A percentile compares a stretch with the other conserved stretches of the same genome.
Evolutionary conservation across 2,797 vertebrate species (phyloP).

Genomic region (Hafferia zeledoni): DNA sequence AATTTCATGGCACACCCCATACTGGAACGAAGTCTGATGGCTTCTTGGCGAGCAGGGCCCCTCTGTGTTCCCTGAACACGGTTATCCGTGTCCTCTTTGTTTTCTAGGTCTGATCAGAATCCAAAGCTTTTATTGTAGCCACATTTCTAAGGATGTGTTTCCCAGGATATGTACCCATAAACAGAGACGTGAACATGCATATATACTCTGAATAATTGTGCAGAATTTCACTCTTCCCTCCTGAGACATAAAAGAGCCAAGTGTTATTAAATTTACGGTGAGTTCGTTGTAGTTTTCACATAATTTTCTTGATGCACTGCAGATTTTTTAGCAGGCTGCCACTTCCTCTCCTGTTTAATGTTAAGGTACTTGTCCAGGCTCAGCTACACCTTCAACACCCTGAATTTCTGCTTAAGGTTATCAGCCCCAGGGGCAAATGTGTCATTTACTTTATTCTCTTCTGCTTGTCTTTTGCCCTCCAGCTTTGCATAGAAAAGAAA

Average conservation of each 20-base stretch:
- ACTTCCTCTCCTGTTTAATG: not conserved
- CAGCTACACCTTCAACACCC: not conserved
- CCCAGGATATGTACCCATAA: not conserved
- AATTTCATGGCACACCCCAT: constrained; percentile 9
- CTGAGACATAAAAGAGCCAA: constrained; percentile 34
- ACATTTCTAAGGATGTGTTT: not conserved
- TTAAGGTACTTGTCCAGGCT: not conserved
- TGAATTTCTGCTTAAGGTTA: not conserved
- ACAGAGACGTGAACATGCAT: not conserved
- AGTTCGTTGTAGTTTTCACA: constrained; percentile 40
- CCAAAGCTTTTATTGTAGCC: not conserved
- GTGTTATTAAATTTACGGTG: constrained; percentile 51
- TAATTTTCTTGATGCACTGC: constrained; percentile 61
- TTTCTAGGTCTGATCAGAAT: constrained; percentile 1
- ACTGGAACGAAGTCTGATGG: constrained; percentile 51
- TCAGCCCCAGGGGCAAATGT: not conserved
- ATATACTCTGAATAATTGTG: constrained; percentile 4
- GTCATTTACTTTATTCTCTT: not conserved
- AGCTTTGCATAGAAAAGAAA: not conserved
- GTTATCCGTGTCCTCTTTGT: not conserved
- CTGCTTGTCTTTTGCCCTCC: not conserved
- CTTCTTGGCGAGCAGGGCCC: constrained; percentile 46
- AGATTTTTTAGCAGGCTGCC: constrained; percentile 44
- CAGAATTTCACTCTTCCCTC: constrained; percentile 34
- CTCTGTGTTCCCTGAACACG: not conserved